Evolutionary conservation across 2,888 invertebrate species (phyloP).

Genomic region (Oxyteleia sp.): DNA sequence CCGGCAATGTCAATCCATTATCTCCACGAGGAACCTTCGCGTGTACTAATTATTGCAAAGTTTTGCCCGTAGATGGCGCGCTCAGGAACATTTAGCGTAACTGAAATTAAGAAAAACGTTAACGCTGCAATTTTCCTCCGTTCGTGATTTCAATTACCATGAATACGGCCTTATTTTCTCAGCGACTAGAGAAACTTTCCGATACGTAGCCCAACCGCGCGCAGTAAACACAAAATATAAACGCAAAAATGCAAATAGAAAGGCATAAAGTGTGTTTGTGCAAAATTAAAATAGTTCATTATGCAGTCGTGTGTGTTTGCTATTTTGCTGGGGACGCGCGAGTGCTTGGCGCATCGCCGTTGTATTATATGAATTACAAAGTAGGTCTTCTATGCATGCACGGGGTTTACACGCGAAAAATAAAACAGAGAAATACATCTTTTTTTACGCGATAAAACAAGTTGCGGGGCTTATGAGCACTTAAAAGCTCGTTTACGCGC

Average conservation of each 20-base stretch:
- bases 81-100: neutral
- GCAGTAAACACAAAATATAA: constrained; percentile 38
- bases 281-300: constrained; percentile 50
- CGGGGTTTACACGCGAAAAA: constrained; percentile 35
- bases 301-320: constrained; percentile 31
- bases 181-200: neutral
- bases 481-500: constrained; percentile 63
- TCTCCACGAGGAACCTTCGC: too few relatives aligned
- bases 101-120: constrained; percentile 2
- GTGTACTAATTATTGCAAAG: too few relatives aligned
- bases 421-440: constrained; percentile 29
- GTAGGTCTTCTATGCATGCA: constrained; percentile 45
- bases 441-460: constrained; percentile 50
- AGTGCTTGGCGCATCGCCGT: neutral
- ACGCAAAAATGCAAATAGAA: constrained; percentile 38
- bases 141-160: constrained; percentile 27
- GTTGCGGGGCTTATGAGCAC: constrained; percentile 56
- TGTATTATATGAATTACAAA: constrained; percentile 61
- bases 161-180: constrained; percentile 1
- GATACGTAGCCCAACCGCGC: neutral
- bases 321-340: constrained; percentile 18
- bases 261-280: constrained; percentile 37
- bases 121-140: constrained; percentile 5
- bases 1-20: too few relatives aligned
- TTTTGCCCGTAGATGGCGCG: neutral